Base-by-base conservation (phyloP, 2,888 invertebrate genomes). In the Lysandra coridon region DNA sequence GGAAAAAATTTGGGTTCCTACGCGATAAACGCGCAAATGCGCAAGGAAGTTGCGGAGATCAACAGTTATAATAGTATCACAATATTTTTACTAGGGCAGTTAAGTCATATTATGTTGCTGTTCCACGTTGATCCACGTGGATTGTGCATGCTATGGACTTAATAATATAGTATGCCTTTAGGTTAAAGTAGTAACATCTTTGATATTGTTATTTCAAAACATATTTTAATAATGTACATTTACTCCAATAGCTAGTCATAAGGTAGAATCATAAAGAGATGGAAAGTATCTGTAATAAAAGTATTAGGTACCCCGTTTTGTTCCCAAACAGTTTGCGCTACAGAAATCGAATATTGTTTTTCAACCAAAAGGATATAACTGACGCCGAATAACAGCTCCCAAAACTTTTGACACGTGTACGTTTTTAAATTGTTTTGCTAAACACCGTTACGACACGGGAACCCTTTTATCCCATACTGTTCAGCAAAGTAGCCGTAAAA, bases 401-500 rank as follows among this genome's bases (percentile, higher is more conserved):
- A 57, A 23, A 62, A 23, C 7, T 62, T 60, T 23, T 23, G 23
- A 62, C 62, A 57, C 57, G n/a, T 62, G 23, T 62, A 62, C 23
- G 7, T 7, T 69, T 33, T 69, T 14, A 69, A 37, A 64, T 69
- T 33, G 33, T 69, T 69, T 69, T 69, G 33, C 69, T 69, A 33
- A 69, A 17, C 69, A 17, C 69, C 14, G 33, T 37, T 14, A 33
- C 69, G 14, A 69, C 69, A 69, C 5, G 69, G 5, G 17, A 69
- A 37, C 69, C 69, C 69, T 69, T 69, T 37, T 37, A 69, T 37
- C 33, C 33, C 12, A 64, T 64, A 64, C 62, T n/a, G n/a, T 62
- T 7, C 30, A 30, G 64, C 30, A 64, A 23, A 1, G 23, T 62
- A 62, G 7, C 23, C 30, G 23, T 64, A 12, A 30, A 64, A 30